Evolutionary conservation across 2,113 vertebrate species (phyloP).

Genomic region (Ailuropoda melanoleuca): DNA sequence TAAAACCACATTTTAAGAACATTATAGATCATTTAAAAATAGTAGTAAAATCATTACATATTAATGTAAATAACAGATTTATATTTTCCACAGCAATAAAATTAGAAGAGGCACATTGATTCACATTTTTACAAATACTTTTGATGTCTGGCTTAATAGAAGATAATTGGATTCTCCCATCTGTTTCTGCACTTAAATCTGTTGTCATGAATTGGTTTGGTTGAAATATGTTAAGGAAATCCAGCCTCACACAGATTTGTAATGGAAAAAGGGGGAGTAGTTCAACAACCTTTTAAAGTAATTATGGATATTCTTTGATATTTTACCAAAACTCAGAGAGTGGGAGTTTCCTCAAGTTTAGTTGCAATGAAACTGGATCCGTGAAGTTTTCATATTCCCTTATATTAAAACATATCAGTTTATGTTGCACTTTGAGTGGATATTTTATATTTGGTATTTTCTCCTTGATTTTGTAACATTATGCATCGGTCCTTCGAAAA

Average conservation of each 20-base stretch:
- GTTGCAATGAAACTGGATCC: background rate
- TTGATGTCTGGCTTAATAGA: constrained; percentile 9
- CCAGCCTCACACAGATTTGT: background rate
- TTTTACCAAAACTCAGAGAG: background rate
- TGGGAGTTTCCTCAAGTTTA: background rate
- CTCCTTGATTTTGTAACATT: background rate
- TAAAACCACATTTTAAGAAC: background rate
- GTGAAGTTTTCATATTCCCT: background rate
- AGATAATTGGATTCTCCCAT: constrained; percentile 13
- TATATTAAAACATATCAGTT: background rate
- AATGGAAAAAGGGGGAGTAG: background rate
- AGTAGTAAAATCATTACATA: background rate
- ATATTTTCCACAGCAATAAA: constrained; percentile 51
- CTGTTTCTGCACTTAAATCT: constrained; percentile 30
- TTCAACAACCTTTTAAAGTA: background rate
- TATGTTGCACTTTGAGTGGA: background rate
- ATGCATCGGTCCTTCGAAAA: background rate
- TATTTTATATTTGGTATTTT: background rate
- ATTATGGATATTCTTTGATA: background rate
- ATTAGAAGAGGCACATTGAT: background rate
- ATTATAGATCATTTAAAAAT: background rate
- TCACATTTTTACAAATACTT: constrained; percentile 23
- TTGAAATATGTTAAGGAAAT: constrained; percentile 20
- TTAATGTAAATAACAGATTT: constrained; percentile 13
- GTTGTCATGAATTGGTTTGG: background rate